A percentile compares a stretch with the other conserved stretches of the same genome.
Conservation (phyloP, 2,797 vertebrate species). For the Lacerta bilineata region DNA sequence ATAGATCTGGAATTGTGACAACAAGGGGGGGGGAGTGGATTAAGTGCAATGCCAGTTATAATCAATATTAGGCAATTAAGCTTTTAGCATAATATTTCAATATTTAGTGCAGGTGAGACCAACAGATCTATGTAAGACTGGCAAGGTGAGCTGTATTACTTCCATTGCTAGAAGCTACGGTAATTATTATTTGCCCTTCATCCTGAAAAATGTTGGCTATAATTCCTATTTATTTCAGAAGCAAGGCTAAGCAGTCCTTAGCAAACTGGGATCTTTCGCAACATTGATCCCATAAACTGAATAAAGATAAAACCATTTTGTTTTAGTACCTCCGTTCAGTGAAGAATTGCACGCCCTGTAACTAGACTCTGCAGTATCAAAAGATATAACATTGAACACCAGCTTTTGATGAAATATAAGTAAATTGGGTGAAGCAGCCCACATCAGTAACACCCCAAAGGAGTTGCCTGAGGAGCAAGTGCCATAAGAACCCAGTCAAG, state of each 20-base stretch:
- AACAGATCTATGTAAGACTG: conserved; percentile 1
- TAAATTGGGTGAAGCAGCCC: background rate
- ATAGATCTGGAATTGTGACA: background rate
- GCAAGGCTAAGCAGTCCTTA: background rate
- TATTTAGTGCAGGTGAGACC: conserved; percentile 23
- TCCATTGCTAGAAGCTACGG: rapidly evolving
- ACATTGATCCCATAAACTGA: conserved; percentile 10
- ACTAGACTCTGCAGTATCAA: conserved; percentile 7
- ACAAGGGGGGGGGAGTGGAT: background rate
- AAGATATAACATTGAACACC: background rate
- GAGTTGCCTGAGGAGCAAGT: conserved; percentile 38
- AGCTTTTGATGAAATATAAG: conserved; percentile 31
- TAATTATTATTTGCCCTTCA: background rate
- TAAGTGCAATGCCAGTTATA: background rate
- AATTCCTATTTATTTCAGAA: background rate
- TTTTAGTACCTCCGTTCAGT: conserved; percentile 1
- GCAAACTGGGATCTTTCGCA: background rate
- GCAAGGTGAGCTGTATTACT: conserved; percentile 4
- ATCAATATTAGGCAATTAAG: background rate
- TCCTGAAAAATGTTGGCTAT: background rate
- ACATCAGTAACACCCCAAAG: conserved; percentile 50
- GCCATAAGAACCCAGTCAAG: conserved; percentile 54
- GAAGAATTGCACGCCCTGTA: conserved; percentile 24
- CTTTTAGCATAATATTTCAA: background rate
- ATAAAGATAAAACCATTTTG: conserved; percentile 5